A percentile compares a stretch with the other conserved stretches of the same genome.
Evolutionary conservation across 37 sponge, comb jelly and placozoan species (phyloP).

Genomic region (Aplysina aerophoba): DNA sequence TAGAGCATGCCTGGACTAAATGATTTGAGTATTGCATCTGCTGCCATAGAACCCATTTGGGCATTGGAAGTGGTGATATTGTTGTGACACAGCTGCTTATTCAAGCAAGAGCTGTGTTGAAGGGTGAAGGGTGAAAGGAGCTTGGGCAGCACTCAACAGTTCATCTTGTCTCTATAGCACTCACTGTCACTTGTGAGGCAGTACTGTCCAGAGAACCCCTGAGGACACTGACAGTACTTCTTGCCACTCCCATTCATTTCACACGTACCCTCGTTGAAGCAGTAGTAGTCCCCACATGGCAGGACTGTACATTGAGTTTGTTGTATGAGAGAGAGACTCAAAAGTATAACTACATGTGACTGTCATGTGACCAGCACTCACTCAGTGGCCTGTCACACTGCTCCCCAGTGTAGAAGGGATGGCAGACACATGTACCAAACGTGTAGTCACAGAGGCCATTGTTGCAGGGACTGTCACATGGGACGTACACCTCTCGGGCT

Average conservation of each 20-base stretch:
- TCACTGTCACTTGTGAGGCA: neutral
- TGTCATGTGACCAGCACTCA: neutral
- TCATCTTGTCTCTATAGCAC: too few relatives aligned
- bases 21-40: neutral
- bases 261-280: slow-evolving; percentile 11
- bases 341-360: neutral
- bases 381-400: neutral
- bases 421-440: neutral
- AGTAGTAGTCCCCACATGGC: slow-evolving; percentile 23
- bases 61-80: neutral
- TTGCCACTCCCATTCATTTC: neutral
- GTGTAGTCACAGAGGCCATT: neutral
- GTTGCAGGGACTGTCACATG: neutral
- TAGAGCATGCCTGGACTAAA: too few relatives aligned
- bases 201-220: slow-evolving; percentile 9
- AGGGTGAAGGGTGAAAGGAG: neutral
- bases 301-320: neutral
- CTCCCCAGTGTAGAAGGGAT: slow-evolving; percentile 26
- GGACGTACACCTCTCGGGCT: too few relatives aligned
- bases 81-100: neutral
- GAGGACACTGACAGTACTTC: neutral
- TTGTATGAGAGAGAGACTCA: neutral
- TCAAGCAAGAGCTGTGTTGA: neutral
- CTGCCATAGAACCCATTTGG: slow-evolving; percentile 11
- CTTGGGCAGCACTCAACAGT: too few relatives aligned